Base-by-base conservation (phyloP, 2,113 vertebrate species). In the Oriolus oriolus region DNA sequence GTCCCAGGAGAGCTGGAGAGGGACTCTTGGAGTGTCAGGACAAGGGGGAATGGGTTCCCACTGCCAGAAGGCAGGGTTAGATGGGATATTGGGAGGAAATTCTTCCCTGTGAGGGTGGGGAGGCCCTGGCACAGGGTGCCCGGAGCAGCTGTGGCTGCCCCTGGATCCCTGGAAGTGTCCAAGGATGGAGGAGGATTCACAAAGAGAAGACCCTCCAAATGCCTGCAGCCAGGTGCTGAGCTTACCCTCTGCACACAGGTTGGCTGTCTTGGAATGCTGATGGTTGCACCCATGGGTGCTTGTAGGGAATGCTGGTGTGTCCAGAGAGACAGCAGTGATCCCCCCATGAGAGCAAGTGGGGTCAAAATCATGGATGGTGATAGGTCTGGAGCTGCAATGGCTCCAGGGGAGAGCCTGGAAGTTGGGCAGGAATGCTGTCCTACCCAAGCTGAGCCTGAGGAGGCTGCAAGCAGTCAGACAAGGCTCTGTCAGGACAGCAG, bases 171-270 rank as follows among this genome's bases (percentile, higher is more conserved):
- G 79, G 8, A 27, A 61, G 28, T 49, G 30, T 47, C 26, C 56
- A 11, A 63, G 33, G 33, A 41, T 31, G 35, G 56, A 87, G 52
- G 44, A 87, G 53, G 42, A 61, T 57, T 54, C 30, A 15, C 31
- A 33, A 27, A 35, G 60, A 63, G 21, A 81, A 78, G 19, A 57
- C 23, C 13, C 18, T 84, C 42, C 53, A 24, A 18, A 50, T 5
- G 7, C 23, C n/a, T 22, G 1, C 0, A 0, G 20, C 28, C 24
- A 5, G 20, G 6, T 1, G 10, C 17, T 66, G 61, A 79, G 18
- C 79, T 79, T 68, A 39, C 37, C 39, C 52, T 54, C 20, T 84
- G 18, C 23, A 0, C 30, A 11, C 23, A 21, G 42, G 16, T 1
- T 90, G 86, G 15, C 13, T 78, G 45, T 24, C 16, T 57, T 50